Base-by-base conservation (phyloP, 2,113 vertebrate species). In the Ptychochromis oligacanthus region DNA sequence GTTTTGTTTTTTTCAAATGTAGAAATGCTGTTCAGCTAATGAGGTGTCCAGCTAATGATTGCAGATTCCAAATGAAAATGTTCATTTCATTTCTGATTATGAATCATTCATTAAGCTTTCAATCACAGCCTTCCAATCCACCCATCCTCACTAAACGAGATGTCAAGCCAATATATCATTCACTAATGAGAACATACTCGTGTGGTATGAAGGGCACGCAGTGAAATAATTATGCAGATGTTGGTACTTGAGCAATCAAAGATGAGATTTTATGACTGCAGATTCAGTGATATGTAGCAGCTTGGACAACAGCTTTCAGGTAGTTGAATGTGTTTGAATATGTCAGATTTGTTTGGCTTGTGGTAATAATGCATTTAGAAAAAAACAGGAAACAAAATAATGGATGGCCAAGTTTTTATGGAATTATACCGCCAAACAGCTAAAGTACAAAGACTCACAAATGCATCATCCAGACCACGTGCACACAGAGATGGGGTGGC, bases 91-190 rank as follows among this genome's bases (percentile, higher is more conserved):
- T 89, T 84, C 26, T 80, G 55, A 75, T 86, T 77, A 88, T 87
- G 87, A 90, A 82, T 89, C 84, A 88, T 90, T 90, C 86, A 92
- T 91, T 88, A 88, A 79, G 75, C 52, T 64, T 92, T 90, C 89
- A 88, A 90, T 92, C 89, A 88, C 5, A 78, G 77, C 77, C 77
- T 74, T 62, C 81, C 83, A 80, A 82, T 87, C 61, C 83, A 82
- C 77, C 80, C 6, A 4, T 85, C 77, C 58, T 74, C 75, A 31
- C 77, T 82, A 86, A 92, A 87, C 60, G 31, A 91, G 86, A 86
- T 85, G 91, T 93, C 89, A 84, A 85, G 84, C 81, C 84, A 91
- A 90, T 83, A 86, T 40, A 87, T 87, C 75, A 84, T 20, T n/a
- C 81, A 15, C 86, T 91, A 91, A 92, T 91, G 89, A 85, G 77